phyloP scores from a whole-genome alignment of 2,797 vertebrate genomes.

The Scyliorhinus canicula region DNA sequence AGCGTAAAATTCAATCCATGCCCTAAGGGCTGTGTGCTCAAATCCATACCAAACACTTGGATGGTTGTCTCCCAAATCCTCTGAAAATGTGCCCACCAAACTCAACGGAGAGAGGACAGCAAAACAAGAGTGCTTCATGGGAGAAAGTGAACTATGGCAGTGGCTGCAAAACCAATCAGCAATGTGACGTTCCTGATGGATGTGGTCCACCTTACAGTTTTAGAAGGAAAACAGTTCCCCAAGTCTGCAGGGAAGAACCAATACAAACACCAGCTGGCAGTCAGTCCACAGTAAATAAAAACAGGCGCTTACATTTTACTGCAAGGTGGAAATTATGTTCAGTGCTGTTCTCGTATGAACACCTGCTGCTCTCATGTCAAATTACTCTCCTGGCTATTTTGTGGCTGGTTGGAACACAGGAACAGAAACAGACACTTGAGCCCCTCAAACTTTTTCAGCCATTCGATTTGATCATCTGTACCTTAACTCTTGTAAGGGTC shows the following conservation, averaged over 20 bases:
- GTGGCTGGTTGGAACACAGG: background rate
- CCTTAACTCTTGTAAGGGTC: no score
- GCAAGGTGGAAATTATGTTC: background rate
- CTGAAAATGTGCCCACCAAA: background rate
- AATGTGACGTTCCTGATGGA: background rate
- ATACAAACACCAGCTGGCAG: background rate
- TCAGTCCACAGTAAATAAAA: conserved; percentile 12
- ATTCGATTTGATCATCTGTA: background rate
- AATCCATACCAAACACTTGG: background rate
- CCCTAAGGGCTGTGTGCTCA: background rate
- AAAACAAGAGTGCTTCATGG: background rate
- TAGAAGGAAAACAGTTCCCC: background rate
- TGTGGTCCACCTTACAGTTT: conserved; percentile 5
- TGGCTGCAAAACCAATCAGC: background rate
- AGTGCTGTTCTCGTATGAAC: background rate
- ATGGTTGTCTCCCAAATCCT: background rate
- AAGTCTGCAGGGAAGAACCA: conserved; percentile 2
- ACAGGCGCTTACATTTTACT: background rate
- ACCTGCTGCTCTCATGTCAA: background rate
- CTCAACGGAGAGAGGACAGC: background rate
- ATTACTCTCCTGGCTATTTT: background rate
- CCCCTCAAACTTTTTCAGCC: background rate
- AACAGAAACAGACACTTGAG: background rate
- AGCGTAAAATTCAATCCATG: background rate
- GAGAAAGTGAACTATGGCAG: background rate